Conservation (phyloP, 2,113 vertebrate species). For the Eidolon helvum region DNA sequence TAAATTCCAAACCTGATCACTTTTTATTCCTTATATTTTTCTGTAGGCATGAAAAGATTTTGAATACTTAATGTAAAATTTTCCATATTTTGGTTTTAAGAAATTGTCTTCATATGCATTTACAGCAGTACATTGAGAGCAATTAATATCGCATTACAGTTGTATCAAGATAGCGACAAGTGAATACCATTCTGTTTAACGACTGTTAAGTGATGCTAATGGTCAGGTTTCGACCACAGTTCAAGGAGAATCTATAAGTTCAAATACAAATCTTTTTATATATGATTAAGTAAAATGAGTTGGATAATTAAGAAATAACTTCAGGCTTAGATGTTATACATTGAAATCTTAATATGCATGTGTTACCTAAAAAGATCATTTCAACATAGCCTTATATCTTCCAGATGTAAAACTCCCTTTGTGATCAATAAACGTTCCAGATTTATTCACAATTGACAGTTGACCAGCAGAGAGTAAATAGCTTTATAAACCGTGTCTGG, state of each 20-base stretch:
- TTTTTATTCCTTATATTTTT: conserved; percentile 52
- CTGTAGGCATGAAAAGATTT: background rate
- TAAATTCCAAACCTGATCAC: background rate
- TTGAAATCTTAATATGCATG: conserved; percentile 34
- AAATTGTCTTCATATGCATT: conserved; percentile 31
- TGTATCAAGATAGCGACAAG: conserved; percentile 64
- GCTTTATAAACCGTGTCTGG: background rate
- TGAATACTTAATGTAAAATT: background rate
- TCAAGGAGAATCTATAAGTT: background rate
- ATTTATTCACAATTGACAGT: background rate
- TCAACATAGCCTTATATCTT: background rate
- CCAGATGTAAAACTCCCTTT: background rate
- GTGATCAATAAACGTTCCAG: background rate
- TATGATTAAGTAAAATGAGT: conserved; percentile 43
- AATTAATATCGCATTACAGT: conserved; percentile 20
- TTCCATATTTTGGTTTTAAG: conserved; percentile 37
- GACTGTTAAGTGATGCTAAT: conserved; percentile 72
- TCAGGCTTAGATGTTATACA: conserved; percentile 14
- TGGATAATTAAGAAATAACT: conserved; percentile 59
- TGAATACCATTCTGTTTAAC: conserved; percentile 60
- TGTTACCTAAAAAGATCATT: background rate
- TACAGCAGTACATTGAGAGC: conserved; percentile 54
- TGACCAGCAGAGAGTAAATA: background rate
- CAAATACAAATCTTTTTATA: conserved; percentile 30
- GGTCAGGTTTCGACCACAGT: conserved; percentile 32